A percentile compares a stretch with the other conserved stretches of the same genome.
phyloP scores from a whole-genome alignment of 2,113 vertebrate genomes.

The Cynocephalus volans region DNA sequence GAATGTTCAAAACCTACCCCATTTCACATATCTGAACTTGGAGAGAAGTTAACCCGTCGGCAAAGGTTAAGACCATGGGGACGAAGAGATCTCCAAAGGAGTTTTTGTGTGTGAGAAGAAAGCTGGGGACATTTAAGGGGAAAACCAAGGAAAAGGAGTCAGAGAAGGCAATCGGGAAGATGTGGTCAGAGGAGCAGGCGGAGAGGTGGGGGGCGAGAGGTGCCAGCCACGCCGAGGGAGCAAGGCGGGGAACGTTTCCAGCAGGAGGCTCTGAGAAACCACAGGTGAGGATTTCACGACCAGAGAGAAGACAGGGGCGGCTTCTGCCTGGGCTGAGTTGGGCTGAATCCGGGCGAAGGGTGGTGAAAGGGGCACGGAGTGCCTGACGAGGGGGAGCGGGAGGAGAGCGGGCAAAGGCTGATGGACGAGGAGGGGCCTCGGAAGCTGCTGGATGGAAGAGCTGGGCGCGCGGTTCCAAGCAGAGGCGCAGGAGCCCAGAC shows the following conservation, averaged over 20 bases:
- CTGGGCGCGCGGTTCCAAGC: not conserved
- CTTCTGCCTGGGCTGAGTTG: not conserved
- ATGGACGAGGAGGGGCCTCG: not conserved
- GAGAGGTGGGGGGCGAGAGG: not conserved
- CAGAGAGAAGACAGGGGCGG: not conserved
- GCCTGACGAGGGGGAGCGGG: not conserved
- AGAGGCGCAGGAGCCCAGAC: not conserved
- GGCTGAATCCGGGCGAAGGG: not conserved
- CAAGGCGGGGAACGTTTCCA: not conserved
- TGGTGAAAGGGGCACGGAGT: not conserved
- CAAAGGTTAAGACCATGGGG: not conserved
- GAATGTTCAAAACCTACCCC: not conserved
- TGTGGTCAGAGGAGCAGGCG: not conserved
- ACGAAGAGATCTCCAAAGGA: not conserved
- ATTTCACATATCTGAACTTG: not conserved
- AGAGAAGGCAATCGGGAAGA: not conserved
- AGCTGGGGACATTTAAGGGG: not conserved
- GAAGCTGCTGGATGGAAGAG: not conserved
- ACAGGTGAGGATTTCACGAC: not conserved
- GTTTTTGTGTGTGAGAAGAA: not conserved
- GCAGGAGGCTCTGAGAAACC: not conserved
- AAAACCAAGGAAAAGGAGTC: not conserved
- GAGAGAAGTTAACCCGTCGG: not conserved
- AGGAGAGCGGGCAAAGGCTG: not conserved
- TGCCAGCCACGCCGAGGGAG: not conserved